Base-by-base conservation (phyloP, 2,113 vertebrate genomes). In the Chlamydotis undulata region DNA sequence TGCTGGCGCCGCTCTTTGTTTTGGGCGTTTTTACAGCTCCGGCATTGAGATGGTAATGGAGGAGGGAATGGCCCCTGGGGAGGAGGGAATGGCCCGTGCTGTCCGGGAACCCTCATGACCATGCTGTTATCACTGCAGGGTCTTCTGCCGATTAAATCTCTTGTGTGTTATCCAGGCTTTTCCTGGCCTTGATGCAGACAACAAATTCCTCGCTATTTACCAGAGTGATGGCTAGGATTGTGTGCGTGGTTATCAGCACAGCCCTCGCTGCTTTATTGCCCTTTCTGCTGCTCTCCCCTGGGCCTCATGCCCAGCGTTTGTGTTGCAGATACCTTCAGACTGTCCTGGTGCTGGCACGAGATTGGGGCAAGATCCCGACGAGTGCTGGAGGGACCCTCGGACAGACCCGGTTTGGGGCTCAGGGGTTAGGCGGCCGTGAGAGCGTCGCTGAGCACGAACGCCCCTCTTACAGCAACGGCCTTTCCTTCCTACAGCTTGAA, bases 331-430 rank as follows among this genome's bases (percentile, higher is more conserved):
- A 1, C 41, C 74, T 41, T 1, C 1, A 3, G 7, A 12, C 29
- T 55, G 28, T 55, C 15, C 53, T 55, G 29, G 26, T 29, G 26
- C 8, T 4, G 29, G 26, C 52, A 26, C 8, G 24, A 26, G 26
- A 53, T 26, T 25, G 12, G 52, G 25, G 52, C 13, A 53, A 8
- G 33, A 25, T 76, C 31, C 4, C 14, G n/a, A 22, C 53, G 37
- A 5, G 8, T 8, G 15, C 45, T 71, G 70, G 50, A 21, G 0
- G 7, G 59, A 4, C 10, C 10, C 45, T 19, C 2, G 57, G 47
- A 4, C 52, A 13, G n/a, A 2, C 0, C 0, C 9, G 33, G 33
- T 26, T 31, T 77, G 12, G 21, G 52, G 33, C 53, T 71, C 26
- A 10, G 31, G n/a, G 49, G 9, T 6, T 37, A 1, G 0, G 5